These are phyloP conservation scores for Trogon surrucura DNA, from an alignment of 2,113 vertebrate species.

Conservation along the genomic window DNA sequence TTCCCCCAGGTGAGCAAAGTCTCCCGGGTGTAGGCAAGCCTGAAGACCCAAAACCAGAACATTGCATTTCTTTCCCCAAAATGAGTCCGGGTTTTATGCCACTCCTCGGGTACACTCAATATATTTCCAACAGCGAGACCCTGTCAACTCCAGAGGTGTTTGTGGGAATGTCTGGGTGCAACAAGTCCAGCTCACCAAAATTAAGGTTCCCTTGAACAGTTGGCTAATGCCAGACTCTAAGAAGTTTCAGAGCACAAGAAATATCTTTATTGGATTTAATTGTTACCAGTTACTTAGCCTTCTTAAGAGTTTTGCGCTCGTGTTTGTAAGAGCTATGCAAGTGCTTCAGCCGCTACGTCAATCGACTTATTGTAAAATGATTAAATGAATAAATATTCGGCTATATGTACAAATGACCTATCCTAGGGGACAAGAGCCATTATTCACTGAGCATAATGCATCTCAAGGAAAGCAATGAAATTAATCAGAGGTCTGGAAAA, in stretches of 20 bases:
- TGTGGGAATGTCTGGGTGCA: fast-evolving
- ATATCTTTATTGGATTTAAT: not conserved
- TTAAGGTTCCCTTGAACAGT: not conserved
- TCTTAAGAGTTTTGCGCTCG: not conserved
- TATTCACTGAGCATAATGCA: conserved; percentile 62
- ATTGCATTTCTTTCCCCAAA: fast-evolving
- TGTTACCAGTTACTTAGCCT: not conserved
- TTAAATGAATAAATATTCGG: conserved; percentile 64
- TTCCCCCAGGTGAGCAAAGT: fast-evolving
- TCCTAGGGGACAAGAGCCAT: conserved; percentile 68
- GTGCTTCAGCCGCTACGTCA: not conserved
- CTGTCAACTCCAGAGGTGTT: fast-evolving
- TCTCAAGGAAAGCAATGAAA: conserved; percentile 44
- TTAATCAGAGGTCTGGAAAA: conserved; percentile 65
- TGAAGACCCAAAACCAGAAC: not conserved
- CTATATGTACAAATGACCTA: conserved; percentile 50
- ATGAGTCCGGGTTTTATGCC: not conserved
- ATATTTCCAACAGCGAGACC: fast-evolving
- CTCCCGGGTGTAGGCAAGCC: not conserved
- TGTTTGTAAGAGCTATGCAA: not conserved
- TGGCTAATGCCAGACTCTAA: not conserved
- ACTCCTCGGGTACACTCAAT: fast-evolving
- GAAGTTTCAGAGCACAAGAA: not conserved
- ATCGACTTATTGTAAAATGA: conserved; percentile 21
- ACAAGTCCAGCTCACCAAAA: not conserved